A percentile compares a stretch with the other conserved stretches of the same genome.
Conservation (phyloP, 1,140 invertebrate genomes). For the Danaus melanippus region DNA sequence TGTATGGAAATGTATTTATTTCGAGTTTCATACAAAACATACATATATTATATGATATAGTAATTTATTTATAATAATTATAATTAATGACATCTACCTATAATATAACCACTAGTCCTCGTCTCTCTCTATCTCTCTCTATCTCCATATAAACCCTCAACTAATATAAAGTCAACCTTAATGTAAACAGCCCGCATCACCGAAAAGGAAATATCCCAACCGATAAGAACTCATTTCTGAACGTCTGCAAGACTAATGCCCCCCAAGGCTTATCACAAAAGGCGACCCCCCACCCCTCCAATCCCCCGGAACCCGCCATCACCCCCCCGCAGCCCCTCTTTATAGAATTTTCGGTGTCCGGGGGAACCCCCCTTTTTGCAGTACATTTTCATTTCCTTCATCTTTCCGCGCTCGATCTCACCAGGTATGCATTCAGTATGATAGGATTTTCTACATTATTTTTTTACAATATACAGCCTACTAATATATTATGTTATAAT, state of each 20-base stretch:
- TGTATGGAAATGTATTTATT: too few species aligned
- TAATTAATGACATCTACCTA: too few species aligned
- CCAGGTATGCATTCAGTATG: conserved; percentile 38
- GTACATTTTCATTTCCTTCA: conserved; percentile 72
- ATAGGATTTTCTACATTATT: conserved; percentile 3
- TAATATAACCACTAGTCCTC: too few species aligned
- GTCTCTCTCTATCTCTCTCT: background rate
- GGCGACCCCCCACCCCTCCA: conserved; percentile 43
- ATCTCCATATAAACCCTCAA: conserved; percentile 9
- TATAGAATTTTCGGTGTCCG: conserved; percentile 66
- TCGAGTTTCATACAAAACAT: too few species aligned
- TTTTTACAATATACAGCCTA: too few species aligned
- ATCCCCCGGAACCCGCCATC: too few species aligned
- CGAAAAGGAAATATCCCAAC: conserved; percentile 49
- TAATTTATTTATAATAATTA: too few species aligned
- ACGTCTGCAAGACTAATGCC: conserved; percentile 61
- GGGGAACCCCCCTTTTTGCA: conserved; percentile 60
- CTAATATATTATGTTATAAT: too few species aligned
- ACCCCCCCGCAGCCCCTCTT: conserved; percentile 25
- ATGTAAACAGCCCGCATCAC: conserved; percentile 35
- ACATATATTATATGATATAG: too few species aligned
- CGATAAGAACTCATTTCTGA: conserved; percentile 58
- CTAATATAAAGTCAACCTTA: conserved; percentile 20
- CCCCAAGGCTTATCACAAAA: conserved; percentile 64
- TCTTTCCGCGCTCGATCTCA: conserved; percentile 61